These are phyloP conservation scores for Ericerus pela DNA, from an alignment of 1,140 invertebrate species.

Conservation along the genomic window DNA sequence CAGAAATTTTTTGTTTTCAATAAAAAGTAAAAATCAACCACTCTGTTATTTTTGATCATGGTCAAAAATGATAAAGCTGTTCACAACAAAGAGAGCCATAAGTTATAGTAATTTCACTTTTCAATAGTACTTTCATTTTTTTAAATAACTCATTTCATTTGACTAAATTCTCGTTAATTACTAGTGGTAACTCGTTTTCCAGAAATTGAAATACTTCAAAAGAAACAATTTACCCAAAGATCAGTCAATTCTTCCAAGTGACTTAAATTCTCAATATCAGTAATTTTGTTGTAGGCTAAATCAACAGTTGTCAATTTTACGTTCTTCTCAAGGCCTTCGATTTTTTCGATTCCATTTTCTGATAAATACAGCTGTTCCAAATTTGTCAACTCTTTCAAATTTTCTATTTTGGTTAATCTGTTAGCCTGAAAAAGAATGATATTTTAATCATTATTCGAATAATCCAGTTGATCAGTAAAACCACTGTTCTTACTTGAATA, in stretches of 20 bases:
- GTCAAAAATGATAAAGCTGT: no score
- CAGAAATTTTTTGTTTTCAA: no score
- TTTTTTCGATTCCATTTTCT: conserved; percentile 73
- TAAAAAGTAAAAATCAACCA: no score
- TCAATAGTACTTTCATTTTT: no score
- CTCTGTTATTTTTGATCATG: no score
- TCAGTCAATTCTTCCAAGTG: conserved; percentile 68
- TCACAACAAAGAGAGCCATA: no score
- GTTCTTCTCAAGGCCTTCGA: conserved; percentile 58
- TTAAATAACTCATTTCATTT: no score
- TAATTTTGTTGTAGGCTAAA: conserved; percentile 76
- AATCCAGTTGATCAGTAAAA: conserved; percentile 2
- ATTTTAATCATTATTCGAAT: conserved; percentile 9
- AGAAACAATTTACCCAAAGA: conserved; percentile 64
- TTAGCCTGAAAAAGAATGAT: conserved; percentile 45
- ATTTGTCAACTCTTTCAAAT: conserved; percentile 53
- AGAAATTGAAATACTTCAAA: no score
- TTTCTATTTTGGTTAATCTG: conserved; percentile 74
- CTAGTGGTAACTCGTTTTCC: no score
- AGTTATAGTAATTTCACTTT: no score
- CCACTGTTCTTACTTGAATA: conserved; percentile 57
- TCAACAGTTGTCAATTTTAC: conserved; percentile 69
- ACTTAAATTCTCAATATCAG: conserved; percentile 58
- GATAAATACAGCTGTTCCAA: conserved; percentile 85
- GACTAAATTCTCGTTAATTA: no score